Evolutionary conservation across 2,888 invertebrate genomes (phyloP), one percentile per base, ranked within the genome.

Genomic region (Pandemis cinnamomeana): DNA sequence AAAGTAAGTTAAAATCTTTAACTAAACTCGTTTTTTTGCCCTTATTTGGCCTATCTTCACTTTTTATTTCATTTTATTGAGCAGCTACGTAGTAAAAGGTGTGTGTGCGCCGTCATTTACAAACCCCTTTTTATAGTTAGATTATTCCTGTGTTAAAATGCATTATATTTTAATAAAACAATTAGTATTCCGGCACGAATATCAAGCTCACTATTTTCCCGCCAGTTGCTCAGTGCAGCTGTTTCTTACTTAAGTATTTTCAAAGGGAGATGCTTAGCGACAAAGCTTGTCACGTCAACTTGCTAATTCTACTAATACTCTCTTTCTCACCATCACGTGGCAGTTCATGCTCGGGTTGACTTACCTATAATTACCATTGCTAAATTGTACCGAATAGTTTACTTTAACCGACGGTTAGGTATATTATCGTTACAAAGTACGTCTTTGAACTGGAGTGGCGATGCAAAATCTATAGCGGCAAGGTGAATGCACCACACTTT

Each of bases 401-500:
- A 44, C 44, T 10, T 44, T 44, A 44, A 7, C 44, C 44, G 8
- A 36, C 27, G 27, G 27, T 36, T 36, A 36, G 27, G 4, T 36
- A 36, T 36, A 2, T 36, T 36, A 36, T 36, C 27, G 27, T 36
- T 36, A 36, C 27, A 4, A 4, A 36, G 27, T 36, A 0, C 1
- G 2, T 36, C 27, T 36, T 36, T 36, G 27, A 36, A 36, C 27
- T 36, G 27, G 27, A 44, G 8, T 44, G 44, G 1, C 44, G 5
- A 10, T 48, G 2, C 48, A 48, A 11, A 11, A 48, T 11, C 48
- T 48, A 15, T 60, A 60, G 8, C 42, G 27, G 8, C 42, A 44
- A 67, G 53, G 42, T 60, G 11, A 71, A 42, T 67, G 44, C 15
- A 62, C 72, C 61, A 36, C 20, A 61, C 27, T 72, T 72, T 55